A percentile compares a stretch with the other conserved stretches of the same genome.
These are phyloP conservation scores for Pristionchus japonicus DNA, from an alignment of 2,888 invertebrate species.

Conservation along the genomic window DNA sequence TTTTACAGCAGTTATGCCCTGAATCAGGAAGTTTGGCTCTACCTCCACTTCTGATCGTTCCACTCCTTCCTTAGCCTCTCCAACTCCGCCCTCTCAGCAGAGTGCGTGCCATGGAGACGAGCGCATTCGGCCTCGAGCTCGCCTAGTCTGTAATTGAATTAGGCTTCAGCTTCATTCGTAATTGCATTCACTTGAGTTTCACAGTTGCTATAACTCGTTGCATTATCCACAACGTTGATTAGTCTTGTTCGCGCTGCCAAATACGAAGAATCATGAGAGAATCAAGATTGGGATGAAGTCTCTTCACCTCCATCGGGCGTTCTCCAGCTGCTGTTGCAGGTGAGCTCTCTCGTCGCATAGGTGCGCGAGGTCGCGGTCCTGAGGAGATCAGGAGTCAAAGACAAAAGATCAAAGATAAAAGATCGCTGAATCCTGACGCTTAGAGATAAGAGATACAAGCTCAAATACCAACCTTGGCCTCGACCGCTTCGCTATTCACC, in stretches of 20 bases:
- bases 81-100: slow-evolving; percentile 5
- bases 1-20: no score
- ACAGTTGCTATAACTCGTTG: no score
- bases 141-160: slow-evolving; percentile 21
- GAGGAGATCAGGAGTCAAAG: neutral
- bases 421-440: no score
- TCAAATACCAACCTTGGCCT: neutral
- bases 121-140: slow-evolving; percentile 35
- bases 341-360: slow-evolving; percentile 8
- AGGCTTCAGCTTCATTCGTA: no score
- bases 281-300: no score
- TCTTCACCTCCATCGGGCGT: slow-evolving; percentile 30
- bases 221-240: no score
- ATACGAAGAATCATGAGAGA: no score
- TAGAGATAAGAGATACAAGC: neutral
- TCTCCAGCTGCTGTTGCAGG: neutral
- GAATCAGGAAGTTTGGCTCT: no score
- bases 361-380: neutral
- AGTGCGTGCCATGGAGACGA: neutral
- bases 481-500: neutral
- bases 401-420: neutral
- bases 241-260: no score
- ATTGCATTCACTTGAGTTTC: no score
- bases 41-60: slow-evolving; percentile 44
- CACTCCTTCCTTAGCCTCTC: slow-evolving; percentile 21